phyloP scores from a whole-genome alignment of 1,140 invertebrate species.

The Achroia grisella region DNA sequence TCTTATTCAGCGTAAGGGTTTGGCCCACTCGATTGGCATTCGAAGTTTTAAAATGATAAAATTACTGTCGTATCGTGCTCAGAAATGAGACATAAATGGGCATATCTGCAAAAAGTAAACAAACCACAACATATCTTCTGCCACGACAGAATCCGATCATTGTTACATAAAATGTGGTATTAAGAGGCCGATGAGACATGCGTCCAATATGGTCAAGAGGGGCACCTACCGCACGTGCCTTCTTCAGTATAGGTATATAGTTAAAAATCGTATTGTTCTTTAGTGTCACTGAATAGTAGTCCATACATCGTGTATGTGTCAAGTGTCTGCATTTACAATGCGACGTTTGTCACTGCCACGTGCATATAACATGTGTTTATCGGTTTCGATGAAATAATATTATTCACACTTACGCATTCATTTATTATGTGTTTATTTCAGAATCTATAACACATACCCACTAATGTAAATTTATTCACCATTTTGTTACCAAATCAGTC shows the following conservation, averaged over 20 bases:
- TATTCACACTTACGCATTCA: too few species aligned
- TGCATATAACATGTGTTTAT: too few species aligned
- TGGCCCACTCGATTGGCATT: slow-evolving; percentile 40
- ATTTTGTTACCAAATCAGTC: background rate
- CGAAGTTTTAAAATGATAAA: slow-evolving; percentile 62
- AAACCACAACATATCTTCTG: slow-evolving; percentile 40
- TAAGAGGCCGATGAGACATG: slow-evolving; percentile 12
- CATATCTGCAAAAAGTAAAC: slow-evolving; percentile 42
- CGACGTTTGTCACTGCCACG: too few species aligned
- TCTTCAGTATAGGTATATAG: too few species aligned
- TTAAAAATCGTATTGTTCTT: too few species aligned
- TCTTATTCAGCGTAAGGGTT: slow-evolving; percentile 44
- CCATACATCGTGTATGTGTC: too few species aligned
- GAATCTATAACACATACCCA: too few species aligned
- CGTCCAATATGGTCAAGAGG: slow-evolving; percentile 12
- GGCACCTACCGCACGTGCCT: slow-evolving; percentile 24
- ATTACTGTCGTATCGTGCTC: slow-evolving; percentile 38
- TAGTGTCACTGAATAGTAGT: too few species aligned
- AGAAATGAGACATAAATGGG: slow-evolving; percentile 60
- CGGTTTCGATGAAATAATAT: too few species aligned
- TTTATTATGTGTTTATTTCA: too few species aligned
- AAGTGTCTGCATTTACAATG: too few species aligned
- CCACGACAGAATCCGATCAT: slow-evolving; percentile 45
- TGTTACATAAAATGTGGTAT: slow-evolving; percentile 45
- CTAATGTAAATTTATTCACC: background rate